These are phyloP conservation scores for Amyelois transitella DNA, from an alignment of 1,140 invertebrate species.

Conservation along the genomic window DNA sequence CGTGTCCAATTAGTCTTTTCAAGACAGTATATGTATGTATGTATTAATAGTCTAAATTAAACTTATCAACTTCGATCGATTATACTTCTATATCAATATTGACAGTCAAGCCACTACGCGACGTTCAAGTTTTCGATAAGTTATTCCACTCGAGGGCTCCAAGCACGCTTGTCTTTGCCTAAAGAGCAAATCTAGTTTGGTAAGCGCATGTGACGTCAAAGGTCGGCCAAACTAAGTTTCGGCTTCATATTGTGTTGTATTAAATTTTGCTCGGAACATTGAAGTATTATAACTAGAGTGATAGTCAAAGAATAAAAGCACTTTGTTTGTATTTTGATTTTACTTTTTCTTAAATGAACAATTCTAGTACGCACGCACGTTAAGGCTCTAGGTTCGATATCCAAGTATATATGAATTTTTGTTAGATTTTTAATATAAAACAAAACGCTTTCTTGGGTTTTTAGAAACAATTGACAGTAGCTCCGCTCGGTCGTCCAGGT, in stretches of 20 bases:
- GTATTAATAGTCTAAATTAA: no score
- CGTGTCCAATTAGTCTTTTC: no score
- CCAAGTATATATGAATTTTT: no score
- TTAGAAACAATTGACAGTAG: no score
- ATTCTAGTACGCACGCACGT: no score
- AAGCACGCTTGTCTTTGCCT: constrained; percentile 6
- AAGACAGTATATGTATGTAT: no score
- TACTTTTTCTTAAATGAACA: no score
- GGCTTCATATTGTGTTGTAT: background rate
- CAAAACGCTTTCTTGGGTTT: no score
- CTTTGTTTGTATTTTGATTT: background rate
- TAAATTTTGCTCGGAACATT: background rate
- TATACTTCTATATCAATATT: constrained; percentile 11
- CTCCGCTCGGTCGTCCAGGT: no score
- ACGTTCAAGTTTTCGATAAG: constrained; percentile 7
- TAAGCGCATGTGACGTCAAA: constrained; percentile 14
- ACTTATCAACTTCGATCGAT: constrained; percentile 12
- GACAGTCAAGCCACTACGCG: constrained; percentile 12
- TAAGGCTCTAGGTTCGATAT: no score
- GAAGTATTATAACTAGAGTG: background rate
- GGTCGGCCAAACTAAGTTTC: constrained; percentile 8
- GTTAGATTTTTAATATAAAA: no score
- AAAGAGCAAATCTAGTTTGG: constrained; percentile 6
- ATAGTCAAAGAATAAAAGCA: background rate
- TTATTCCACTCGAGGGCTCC: constrained; percentile 6